Percentiles rank a stretch among this genome's conserved stretches.
phyloP scores from a whole-genome alignment of 1,140 invertebrate species.

The Cotesia typhae region DNA sequence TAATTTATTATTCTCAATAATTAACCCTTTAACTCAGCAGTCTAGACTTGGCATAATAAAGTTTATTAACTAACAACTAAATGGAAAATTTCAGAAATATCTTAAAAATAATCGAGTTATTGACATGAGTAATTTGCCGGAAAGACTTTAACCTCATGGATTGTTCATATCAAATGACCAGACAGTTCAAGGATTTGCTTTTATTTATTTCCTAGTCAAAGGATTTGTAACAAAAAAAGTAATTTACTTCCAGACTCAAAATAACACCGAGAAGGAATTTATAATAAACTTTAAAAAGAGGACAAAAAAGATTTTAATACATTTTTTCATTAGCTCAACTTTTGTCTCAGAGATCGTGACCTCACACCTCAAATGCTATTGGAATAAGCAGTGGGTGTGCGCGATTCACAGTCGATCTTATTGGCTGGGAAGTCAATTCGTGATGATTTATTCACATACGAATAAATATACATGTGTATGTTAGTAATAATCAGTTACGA shows the following conservation, averaged over 20 bases:
- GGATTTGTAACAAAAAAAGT: neutral
- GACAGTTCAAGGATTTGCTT: constrained; percentile 21
- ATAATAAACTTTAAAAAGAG: too few relatives aligned
- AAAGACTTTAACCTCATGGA: constrained; percentile 14
- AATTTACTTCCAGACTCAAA: neutral
- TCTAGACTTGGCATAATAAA: neutral
- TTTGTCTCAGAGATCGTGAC: neutral
- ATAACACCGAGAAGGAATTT: too few relatives aligned
- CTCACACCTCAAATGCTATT: constrained; percentile 18
- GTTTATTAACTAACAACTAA: neutral
- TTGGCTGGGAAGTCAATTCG: constrained; percentile 13
- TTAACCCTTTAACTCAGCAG: neutral
- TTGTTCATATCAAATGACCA: neutral
- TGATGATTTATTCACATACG: neutral
- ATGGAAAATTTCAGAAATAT: neutral
- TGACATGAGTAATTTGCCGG: neutral
- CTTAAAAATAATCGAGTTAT: neutral
- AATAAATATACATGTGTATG: neutral
- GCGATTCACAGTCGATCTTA: neutral
- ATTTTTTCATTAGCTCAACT: too few relatives aligned
- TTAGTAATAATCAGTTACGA: neutral
- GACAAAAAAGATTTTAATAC: too few relatives aligned
- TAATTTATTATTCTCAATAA: too few relatives aligned
- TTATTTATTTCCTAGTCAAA: too few relatives aligned
- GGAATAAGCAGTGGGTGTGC: constrained; percentile 29